A percentile compares a stretch with the other conserved stretches of the same genome.
These are phyloP conservation scores for Coilia nasus DNA, from an alignment of 2,797 vertebrate species.

Conservation along the genomic window DNA sequence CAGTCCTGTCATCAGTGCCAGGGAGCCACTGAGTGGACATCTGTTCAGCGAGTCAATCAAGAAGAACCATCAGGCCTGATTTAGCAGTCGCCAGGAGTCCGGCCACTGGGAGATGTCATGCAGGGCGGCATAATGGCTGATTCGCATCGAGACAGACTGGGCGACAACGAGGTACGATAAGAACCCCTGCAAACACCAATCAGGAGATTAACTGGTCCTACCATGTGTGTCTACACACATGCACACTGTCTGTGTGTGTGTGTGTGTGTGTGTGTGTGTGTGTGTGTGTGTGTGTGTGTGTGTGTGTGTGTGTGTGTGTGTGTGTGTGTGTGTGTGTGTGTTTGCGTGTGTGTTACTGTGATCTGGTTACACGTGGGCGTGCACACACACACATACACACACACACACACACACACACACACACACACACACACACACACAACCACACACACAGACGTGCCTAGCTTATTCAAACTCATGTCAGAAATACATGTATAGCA, in stretches of 20 bases:
- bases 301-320: constrained; percentile 4
- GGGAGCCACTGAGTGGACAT: constrained; percentile 54
- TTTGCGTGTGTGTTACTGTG: constrained; percentile 8
- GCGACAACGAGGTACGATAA: not conserved
- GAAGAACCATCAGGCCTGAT: not conserved
- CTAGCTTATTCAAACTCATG: not conserved
- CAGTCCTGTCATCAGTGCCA: constrained; percentile 47
- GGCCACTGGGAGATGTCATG: not conserved
- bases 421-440: not conserved
- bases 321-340: not conserved
- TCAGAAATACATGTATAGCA: not conserved
- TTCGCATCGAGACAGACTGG: not conserved
- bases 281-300: constrained; percentile 17
- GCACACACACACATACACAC: constrained; percentile 3
- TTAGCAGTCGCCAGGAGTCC: not conserved
- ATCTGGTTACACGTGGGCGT: not conserved
- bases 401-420: constrained; percentile 28
- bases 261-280: not conserved
- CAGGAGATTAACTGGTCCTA: not conserved
- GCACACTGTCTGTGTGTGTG: not conserved
- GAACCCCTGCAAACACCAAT: not conserved
- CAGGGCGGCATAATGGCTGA: not conserved
- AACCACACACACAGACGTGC: not conserved
- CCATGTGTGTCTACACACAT: not conserved
- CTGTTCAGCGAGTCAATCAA: constrained; percentile 54